Percentiles rank a stretch among this genome's conserved stretches.
Conservation (phyloP, 2,113 vertebrate genomes). For the Sterna hirundo region DNA sequence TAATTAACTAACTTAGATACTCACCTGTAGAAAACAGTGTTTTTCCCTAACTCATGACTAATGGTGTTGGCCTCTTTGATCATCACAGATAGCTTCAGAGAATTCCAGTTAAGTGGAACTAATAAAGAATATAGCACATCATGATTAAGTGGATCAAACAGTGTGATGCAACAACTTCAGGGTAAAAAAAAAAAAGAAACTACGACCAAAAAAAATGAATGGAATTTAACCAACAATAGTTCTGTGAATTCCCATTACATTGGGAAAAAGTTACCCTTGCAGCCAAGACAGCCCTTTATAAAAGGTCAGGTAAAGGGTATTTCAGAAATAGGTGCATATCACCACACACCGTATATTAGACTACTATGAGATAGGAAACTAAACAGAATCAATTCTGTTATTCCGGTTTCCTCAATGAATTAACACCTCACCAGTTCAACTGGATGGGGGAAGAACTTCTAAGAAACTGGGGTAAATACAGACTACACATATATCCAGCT, state of each 20-base stretch:
- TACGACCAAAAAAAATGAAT: background rate
- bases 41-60: constrained; percentile 80
- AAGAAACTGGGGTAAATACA: background rate
- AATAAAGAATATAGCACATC: background rate
- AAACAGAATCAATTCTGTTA: background rate
- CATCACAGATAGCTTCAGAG: constrained; percentile 94
- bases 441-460: background rate
- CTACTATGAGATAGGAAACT: background rate
- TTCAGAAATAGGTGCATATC: background rate
- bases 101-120: constrained; percentile 86
- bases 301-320: background rate
- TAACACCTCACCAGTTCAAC: background rate
- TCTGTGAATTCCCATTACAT: background rate
- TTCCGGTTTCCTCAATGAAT: background rate
- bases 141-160: background rate
- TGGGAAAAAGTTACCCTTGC: background rate
- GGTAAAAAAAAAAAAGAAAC: background rate
- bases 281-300: background rate
- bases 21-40: constrained; percentile 88
- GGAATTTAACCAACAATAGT: background rate
- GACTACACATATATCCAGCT: background rate
- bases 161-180: background rate
- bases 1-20: background rate
- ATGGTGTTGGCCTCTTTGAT: constrained; percentile 94
- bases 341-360: background rate